Evolutionary conservation across 2,113 vertebrate species (phyloP).

Genomic region (Anoplopoma fimbria): DNA sequence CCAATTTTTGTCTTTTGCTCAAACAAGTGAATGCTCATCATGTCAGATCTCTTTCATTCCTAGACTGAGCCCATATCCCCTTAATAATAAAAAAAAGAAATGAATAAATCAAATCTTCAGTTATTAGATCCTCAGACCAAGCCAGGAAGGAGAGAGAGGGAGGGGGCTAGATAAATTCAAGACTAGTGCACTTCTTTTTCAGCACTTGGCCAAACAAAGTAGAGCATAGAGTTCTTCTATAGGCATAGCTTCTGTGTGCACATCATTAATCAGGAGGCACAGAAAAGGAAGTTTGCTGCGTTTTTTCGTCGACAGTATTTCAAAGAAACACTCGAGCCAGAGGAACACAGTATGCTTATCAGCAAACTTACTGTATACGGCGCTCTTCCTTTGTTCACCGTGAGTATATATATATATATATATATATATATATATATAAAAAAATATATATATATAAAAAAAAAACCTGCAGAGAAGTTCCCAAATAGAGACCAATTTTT

Average conservation of each 20-base stretch:
- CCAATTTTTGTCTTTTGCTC: slow-evolving; percentile 63
- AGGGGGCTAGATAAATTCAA: background rate
- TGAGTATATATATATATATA: slow-evolving; percentile 7
- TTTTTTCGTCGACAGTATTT: slow-evolving; percentile 42
- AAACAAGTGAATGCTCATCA: slow-evolving; percentile 46
- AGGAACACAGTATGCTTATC: slow-evolving; percentile 21
- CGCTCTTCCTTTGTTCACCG: slow-evolving; percentile 22
- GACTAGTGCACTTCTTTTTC: slow-evolving; percentile 40
- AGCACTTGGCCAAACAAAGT: slow-evolving; percentile 59
- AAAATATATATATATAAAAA: too few relatives aligned
- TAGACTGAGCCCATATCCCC: slow-evolving; percentile 50
- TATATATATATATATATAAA: slow-evolving; percentile 16
- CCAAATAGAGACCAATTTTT: slow-evolving; percentile 15
- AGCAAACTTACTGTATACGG: slow-evolving; percentile 23
- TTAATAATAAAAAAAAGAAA: slow-evolving; percentile 63
- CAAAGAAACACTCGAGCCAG: slow-evolving; percentile 17
- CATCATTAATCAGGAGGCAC: slow-evolving; percentile 62
- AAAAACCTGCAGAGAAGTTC: slow-evolving; percentile 26
- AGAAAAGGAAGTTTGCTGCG: slow-evolving; percentile 46
- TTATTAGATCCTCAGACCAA: slow-evolving; percentile 58
- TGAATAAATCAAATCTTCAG: slow-evolving; percentile 66
- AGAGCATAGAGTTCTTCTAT: slow-evolving; percentile 58
- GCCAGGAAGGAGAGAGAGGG: background rate
- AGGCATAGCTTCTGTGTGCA: slow-evolving; percentile 27
- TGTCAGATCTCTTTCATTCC: slow-evolving; percentile 58